Percentiles rank a stretch among this genome's conserved stretches.
Conservation (phyloP, 1,140 invertebrate genomes). For the Macrocentrus cingulum region DNA sequence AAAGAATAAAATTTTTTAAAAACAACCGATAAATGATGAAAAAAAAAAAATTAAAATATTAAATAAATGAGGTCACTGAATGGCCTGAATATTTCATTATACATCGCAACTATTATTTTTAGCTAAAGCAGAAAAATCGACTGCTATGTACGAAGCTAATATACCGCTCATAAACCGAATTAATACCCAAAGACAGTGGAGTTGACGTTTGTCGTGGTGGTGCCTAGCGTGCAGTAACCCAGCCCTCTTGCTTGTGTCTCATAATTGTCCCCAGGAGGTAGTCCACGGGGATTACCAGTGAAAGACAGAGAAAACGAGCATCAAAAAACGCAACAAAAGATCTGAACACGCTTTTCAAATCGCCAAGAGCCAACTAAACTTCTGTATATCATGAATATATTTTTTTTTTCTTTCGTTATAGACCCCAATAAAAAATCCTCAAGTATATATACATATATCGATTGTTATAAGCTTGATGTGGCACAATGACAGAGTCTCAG, state of each 20-base stretch:
- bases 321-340: conserved; percentile 17
- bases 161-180: conserved; percentile 34
- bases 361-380: no score
- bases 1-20: no score
- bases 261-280: conserved; percentile 41
- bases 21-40: no score
- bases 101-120: neutral
- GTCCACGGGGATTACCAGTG: conserved; percentile 36
- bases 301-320: conserved; percentile 15
- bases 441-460: no score
- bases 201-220: conserved; percentile 53
- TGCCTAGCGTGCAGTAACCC: conserved; percentile 49
- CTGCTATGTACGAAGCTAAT: neutral
- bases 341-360: conserved; percentile 30
- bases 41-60: no score
- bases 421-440: no score
- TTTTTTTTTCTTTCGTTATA: no score
- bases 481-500: no score
- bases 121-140: neutral
- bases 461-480: no score
- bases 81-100: neutral
- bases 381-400: no score
- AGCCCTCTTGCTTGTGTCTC: conserved; percentile 29
- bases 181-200: conserved; percentile 41
- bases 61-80: no score